These are phyloP conservation scores for Callyntrura guangdongensis DNA, from an alignment of 2,888 invertebrate genomes.

Conservation along the genomic window DNA sequence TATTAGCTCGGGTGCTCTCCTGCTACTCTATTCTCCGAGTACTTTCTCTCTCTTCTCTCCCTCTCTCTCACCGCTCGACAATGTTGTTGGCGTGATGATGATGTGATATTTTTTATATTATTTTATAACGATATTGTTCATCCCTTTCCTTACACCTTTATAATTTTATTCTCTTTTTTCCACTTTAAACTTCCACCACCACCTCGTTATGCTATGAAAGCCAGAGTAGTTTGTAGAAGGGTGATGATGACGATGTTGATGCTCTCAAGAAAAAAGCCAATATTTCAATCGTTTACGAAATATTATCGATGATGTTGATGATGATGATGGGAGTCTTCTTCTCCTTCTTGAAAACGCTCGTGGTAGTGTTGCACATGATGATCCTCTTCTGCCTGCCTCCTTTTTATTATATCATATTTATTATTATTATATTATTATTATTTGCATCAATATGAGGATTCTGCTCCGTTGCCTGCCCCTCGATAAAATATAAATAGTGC, in stretches of 20 bases:
- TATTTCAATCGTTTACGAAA: slow-evolving; percentile 75
- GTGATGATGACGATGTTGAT: slow-evolving; percentile 32
- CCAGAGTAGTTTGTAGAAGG: background rate
- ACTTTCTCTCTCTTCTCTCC: background rate
- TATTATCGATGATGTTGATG: slow-evolving; percentile 66
- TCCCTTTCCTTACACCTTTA: slow-evolving; percentile 72
- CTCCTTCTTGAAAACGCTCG: slow-evolving; percentile 35
- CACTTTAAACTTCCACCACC: slow-evolving; percentile 47
- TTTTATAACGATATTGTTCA: slow-evolving; percentile 66
- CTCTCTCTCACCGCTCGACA: background rate
- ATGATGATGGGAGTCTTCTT: slow-evolving; percentile 52
- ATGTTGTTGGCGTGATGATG: slow-evolving; percentile 30
- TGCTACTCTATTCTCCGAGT: background rate
- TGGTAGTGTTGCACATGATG: slow-evolving; percentile 62
- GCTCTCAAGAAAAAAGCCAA: slow-evolving; percentile 66
- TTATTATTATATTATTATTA: slow-evolving; percentile 55
- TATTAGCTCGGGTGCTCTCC: slow-evolving; percentile 32
- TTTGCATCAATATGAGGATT: slow-evolving; percentile 34
- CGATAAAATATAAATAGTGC: slow-evolving; percentile 52
- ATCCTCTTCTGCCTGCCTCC: slow-evolving; percentile 53
- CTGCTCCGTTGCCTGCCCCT: slow-evolving; percentile 45
- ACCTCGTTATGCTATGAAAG: slow-evolving; percentile 42
- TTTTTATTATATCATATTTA: slow-evolving; percentile 54
- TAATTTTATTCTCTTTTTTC: slow-evolving; percentile 48
- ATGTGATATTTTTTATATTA: slow-evolving; percentile 56